Evolutionary conservation across 2,113 vertebrate genomes (phyloP).

Genomic region (Anhinga anhinga): DNA sequence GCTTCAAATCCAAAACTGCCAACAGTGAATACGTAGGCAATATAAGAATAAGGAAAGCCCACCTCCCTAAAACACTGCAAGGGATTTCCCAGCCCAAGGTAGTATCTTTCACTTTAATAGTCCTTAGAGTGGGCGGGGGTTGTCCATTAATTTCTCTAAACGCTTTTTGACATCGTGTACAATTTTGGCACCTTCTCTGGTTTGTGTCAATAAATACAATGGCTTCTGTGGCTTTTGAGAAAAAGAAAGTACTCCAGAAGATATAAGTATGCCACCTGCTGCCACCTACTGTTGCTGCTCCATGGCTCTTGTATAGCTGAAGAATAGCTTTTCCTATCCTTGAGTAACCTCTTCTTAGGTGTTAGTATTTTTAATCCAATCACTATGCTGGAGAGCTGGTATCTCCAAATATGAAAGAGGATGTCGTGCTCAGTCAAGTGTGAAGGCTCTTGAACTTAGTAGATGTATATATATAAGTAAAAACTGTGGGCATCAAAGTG

Average conservation of each 20-base stretch:
- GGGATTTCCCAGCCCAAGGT: neutral
- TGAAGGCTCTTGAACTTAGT: neutral
- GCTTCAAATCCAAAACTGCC: neutral
- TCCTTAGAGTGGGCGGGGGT: rapidly evolving
- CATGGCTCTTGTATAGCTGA: neutral
- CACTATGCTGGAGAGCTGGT: neutral
- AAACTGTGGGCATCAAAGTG: neutral
- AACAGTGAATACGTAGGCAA: neutral
- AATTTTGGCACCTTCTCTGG: neutral
- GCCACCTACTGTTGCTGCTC: neutral
- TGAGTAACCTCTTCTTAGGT: neutral
- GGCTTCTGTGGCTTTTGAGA: neutral
- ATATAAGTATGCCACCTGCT: neutral
- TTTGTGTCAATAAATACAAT: neutral
- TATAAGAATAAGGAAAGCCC: neutral
- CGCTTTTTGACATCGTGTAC: neutral
- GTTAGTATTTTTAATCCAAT: neutral
- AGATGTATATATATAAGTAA: neutral
- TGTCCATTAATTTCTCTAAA: neutral
- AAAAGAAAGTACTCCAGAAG: neutral
- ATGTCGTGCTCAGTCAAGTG: neutral
- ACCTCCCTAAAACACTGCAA: neutral
- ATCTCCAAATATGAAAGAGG: neutral
- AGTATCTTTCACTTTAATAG: neutral
- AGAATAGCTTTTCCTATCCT: neutral